Evolutionary conservation across 2,888 invertebrate genomes (phyloP).

Genomic region (Priapulus caudatus): DNA sequence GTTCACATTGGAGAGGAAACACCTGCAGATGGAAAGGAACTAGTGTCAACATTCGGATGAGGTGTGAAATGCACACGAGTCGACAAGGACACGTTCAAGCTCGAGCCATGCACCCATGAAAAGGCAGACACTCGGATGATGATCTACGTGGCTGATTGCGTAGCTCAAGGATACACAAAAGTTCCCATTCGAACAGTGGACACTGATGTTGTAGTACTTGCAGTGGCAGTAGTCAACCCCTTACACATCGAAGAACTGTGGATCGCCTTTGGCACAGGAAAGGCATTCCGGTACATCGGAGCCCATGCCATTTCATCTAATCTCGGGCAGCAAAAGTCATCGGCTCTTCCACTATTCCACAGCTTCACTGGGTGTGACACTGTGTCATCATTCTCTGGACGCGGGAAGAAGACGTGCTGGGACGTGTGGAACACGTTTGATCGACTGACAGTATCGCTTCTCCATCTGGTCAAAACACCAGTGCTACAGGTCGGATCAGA

Average conservation of each 20-base stretch:
- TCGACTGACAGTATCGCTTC: too few species aligned
- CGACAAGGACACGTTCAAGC: too few species aligned
- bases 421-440: constrained; percentile 4
- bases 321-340: constrained; percentile 5
- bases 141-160: constrained; percentile 15
- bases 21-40: too few species aligned
- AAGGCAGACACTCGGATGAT: constrained; percentile 17
- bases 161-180: constrained; percentile 7
- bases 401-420: constrained; percentile 14
- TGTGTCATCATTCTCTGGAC: constrained; percentile 13
- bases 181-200: constrained; percentile 19
- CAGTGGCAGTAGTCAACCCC: constrained; percentile 8
- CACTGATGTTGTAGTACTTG: constrained; percentile 18
- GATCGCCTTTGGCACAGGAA: constrained; percentile 9
- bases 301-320: constrained; percentile 6
- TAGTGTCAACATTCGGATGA: too few species aligned
- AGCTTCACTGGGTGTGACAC: constrained; percentile 16
- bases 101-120: too few species aligned
- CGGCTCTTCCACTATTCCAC: constrained; percentile 11
- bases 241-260: constrained; percentile 2
- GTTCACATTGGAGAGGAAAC: too few species aligned
- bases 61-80: too few species aligned
- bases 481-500: too few species aligned
- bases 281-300: not conserved
- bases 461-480: too few species aligned